Evolutionary conservation across 2,113 vertebrate species (phyloP).

Genomic region (Synodontis membranacea): DNA sequence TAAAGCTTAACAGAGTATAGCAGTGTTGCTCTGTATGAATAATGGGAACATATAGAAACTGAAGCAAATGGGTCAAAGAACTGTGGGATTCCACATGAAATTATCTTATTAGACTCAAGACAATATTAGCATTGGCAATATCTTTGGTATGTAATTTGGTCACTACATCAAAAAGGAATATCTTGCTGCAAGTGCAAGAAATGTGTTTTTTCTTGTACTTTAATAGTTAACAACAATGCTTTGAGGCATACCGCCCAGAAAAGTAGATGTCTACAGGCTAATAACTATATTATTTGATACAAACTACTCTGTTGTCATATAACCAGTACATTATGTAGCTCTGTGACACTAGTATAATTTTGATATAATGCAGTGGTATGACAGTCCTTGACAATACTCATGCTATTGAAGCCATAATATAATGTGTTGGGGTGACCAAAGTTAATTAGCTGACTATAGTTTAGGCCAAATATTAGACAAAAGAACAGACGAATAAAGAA

Average conservation of each 20-base stretch:
- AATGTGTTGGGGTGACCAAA: not conserved
- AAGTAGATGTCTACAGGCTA: not conserved
- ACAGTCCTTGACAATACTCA: not conserved
- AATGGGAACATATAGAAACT: not conserved
- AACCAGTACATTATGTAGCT: not conserved
- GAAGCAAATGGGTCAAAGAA: not conserved
- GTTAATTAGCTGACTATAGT: not conserved
- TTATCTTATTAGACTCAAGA: no score
- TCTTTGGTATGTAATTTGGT: not conserved
- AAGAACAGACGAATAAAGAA: conserved; percentile 10
- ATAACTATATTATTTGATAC: not conserved
- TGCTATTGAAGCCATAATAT: not conserved
- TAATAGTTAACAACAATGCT: not conserved
- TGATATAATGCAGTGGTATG: not conserved
- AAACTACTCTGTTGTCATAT: not conserved
- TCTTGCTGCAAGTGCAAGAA: not conserved
- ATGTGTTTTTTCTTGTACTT: not conserved
- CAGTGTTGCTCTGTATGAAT: not conserved
- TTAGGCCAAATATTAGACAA: not conserved
- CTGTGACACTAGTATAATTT: not conserved
- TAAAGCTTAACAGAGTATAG: not conserved
- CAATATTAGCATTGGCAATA: not conserved
- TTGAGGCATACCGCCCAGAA: not conserved
- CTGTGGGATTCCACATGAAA: not conserved
- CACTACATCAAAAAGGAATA: not conserved